Base-by-base conservation (phyloP, 2,113 vertebrate genomes). In the Saccopteryx bilineata region DNA sequence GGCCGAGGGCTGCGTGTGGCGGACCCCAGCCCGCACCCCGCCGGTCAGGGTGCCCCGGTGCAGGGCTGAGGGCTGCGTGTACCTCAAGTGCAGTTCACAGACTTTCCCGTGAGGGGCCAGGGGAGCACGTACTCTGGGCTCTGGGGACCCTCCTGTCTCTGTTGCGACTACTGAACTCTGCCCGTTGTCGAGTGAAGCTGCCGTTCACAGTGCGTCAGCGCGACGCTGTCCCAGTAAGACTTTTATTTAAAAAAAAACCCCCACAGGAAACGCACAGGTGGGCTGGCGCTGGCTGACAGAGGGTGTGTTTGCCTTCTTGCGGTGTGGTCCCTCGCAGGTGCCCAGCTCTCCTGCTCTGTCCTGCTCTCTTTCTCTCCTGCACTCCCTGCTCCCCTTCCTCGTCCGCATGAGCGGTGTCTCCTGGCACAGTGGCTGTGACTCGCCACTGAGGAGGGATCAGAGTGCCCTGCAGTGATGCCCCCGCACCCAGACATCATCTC, bases 211-310 rank as follows among this genome's bases (percentile, higher is more conserved):
- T 17, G 11, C 19, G 7, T 50, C 24, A 46, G 21, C 0, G 0
- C 52, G 65, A 7, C 39, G 58, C 2, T 78, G 72, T 60, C 33
- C 56, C 71, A 60, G 4, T 94, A 94, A 95, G 92, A 58, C 81
- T 72, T 95, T 74, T n/a, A n/a, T 81, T 82, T 54, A 78, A 56
- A 56, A 48, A 82, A 58, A 14, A n/a, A n/a, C n/a, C n/a, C n/a
- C n/a, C n/a, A n/a, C n/a, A n/a, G n/a, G n/a, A n/a, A n/a, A n/a
- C n/a, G n/a, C n/a, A n/a, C n/a, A n/a, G 1, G 14, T n/a, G 7
- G 82, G 21, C 88, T 7, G 56, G n/a, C 14, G 71, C 93, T 61
- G 26, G 60, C 56, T 81, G 18, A 4, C 0, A 3, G 24, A n/a
- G 33, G 58, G 50, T 28, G 2, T 14, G 17, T 39, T 80, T 87